Base-by-base conservation (phyloP, 2,113 vertebrate genomes). In the Poeciliopsis occidentalis region DNA sequence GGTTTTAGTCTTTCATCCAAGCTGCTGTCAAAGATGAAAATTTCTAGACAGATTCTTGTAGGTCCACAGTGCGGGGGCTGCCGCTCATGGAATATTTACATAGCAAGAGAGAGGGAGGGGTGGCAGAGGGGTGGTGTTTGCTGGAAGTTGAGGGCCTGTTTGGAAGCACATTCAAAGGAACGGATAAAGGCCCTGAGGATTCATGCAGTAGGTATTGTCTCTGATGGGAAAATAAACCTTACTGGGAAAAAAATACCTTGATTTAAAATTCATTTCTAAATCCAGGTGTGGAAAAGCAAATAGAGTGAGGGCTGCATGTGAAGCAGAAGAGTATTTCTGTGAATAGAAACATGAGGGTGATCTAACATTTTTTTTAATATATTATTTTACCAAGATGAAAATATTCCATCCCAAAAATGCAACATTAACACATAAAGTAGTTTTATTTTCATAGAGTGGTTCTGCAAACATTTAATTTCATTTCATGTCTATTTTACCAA, bases 211-310 rank as follows among this genome's bases (percentile, higher is more conserved):
- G 70, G 87, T 72, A 91, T 91, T 93, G 91, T 94, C 91, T 93
- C 90, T 75, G 71, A 86, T 87, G 87, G 84, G 82, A 63, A 84
- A 78, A 85, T 51, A 63, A 89, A 87, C 83, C 89, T 89, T 88
- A 85, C 85, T 82, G 65, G 78, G 81, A 76, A 89, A 92, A 81
- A 91, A 91, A 88, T 75, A 90, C 88, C 92, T 94, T 94, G 90
- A 93, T 95, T 94, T 93, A 90, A 93, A 94, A 94, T 94, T 91
- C 91, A 89, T 86, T 87, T 89, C 88, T 87, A 93, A 91, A 93
- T 85, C 81, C 85, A 87, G 86, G 68, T 84, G 89, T 78, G 71
- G 85, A 87, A 89, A 89, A 87, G 84, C 87, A 92, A 90, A 91
- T 89, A 85, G 34, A 80, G 60, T 78, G 88, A 81, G 87, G 89